Evolutionary conservation across 2,888 invertebrate genomes (phyloP).

Genomic region (Patella pellucida): DNA sequence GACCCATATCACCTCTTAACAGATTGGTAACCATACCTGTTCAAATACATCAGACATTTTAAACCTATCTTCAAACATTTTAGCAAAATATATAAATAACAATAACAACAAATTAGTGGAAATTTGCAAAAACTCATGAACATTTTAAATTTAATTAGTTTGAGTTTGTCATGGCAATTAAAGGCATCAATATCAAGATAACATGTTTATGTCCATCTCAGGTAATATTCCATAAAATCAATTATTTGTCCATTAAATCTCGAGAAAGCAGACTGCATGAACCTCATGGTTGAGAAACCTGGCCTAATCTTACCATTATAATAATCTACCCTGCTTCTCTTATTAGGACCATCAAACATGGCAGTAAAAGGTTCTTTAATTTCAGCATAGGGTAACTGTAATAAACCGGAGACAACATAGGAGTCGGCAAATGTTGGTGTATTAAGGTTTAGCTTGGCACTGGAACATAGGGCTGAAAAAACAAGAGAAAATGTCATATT

Average conservation of each 20-base stretch:
- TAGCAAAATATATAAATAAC: no score
- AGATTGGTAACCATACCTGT: slow-evolving; percentile 90
- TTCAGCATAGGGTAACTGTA: slow-evolving; percentile 94
- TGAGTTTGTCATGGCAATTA: not conserved
- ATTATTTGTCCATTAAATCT: no score
- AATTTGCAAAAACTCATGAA: no score
- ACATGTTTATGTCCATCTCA: not conserved
- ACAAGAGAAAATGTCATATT: no score
- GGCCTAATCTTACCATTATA: slow-evolving; percentile 79
- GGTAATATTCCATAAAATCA: no score
- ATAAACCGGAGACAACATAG: slow-evolving; percentile 54
- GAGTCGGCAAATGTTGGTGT: slow-evolving; percentile 36
- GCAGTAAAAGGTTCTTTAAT: slow-evolving; percentile 91
- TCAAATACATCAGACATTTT: no score
- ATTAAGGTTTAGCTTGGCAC: no score
- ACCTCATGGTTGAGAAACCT: not conserved
- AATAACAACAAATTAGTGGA: no score
- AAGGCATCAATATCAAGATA: not conserved
- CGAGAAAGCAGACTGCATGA: not conserved
- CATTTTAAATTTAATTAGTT: no score
- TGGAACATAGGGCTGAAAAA: no score
- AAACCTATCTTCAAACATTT: no score
- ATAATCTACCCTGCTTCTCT: slow-evolving; percentile 91
- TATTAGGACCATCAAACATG: slow-evolving; percentile 84
- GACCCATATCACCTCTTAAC: slow-evolving; percentile 78